Conservation (phyloP, 2,113 vertebrate species). For the Bos indicus region DNA sequence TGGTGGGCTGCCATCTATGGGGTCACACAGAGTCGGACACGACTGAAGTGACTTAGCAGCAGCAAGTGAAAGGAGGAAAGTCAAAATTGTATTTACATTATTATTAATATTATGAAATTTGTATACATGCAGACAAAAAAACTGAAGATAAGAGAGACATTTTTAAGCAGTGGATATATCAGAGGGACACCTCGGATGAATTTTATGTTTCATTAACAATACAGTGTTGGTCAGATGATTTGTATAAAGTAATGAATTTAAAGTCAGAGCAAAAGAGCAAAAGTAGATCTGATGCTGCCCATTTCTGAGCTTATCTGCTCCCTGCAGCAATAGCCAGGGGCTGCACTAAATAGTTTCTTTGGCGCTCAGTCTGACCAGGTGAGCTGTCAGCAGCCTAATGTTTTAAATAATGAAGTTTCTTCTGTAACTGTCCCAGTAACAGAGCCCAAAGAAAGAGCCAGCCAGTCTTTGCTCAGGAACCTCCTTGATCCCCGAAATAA, state of each 20-base stretch:
- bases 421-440: background rate
- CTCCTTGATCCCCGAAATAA: background rate
- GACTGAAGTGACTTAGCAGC: too few species aligned
- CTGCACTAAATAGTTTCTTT: background rate
- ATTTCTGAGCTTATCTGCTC: background rate
- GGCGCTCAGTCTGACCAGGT: background rate
- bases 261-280: background rate
- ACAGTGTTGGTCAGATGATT: background rate
- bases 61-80: too few species aligned
- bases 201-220: background rate
- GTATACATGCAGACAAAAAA: background rate
- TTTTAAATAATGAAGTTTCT: background rate
- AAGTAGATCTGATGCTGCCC: background rate
- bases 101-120: background rate
- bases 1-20: too few species aligned
- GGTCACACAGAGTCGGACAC: too few species aligned
- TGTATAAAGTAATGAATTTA: background rate
- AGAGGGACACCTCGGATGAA: background rate
- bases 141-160: background rate
- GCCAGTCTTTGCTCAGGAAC: background rate
- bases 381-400: background rate
- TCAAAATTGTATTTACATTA: background rate
- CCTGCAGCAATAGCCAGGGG: background rate
- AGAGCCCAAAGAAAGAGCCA: background rate
- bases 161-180: background rate